phyloP scores from a whole-genome alignment of 2,113 vertebrate genomes.

The Oreochromis tanganicae region DNA sequence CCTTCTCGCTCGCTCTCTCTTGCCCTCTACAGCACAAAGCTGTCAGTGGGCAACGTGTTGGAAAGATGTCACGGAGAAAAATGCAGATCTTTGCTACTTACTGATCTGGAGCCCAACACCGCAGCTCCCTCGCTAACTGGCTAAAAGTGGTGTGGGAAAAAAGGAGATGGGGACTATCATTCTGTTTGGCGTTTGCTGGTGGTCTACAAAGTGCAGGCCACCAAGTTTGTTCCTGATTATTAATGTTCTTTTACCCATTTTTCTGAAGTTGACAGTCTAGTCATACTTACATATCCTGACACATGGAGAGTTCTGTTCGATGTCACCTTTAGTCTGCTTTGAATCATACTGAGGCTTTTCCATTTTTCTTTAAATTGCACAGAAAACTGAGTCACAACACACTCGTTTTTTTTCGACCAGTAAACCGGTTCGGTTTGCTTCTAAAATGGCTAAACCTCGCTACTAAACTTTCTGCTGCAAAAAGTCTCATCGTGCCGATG shows the following conservation, averaged over 20 bases:
- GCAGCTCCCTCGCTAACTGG: background rate
- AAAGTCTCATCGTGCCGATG: background rate
- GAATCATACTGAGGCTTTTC: background rate
- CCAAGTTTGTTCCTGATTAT: background rate
- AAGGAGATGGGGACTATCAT: background rate
- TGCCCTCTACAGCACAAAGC: background rate
- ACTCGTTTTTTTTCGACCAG: background rate
- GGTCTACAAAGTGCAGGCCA: background rate
- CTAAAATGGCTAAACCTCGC: background rate
- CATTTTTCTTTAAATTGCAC: background rate
- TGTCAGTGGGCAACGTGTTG: background rate
- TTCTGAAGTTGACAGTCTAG: background rate
- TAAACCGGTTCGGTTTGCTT: background rate
- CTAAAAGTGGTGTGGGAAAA: background rate
- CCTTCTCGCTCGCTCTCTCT: background rate
- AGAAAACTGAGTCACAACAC: background rate
- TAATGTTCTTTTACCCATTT: background rate
- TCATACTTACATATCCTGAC: background rate
- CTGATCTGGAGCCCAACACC: slow-evolving; percentile 6
- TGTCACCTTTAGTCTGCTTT: background rate
- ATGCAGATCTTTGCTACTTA: slow-evolving; percentile 1
- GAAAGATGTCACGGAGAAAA: slow-evolving; percentile 18
- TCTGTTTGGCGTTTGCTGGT: background rate
- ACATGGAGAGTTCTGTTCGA: background rate
- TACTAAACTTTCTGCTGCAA: background rate